phyloP scores from a whole-genome alignment of 2,113 vertebrate species.

The Edolisoma coerulescens region DNA sequence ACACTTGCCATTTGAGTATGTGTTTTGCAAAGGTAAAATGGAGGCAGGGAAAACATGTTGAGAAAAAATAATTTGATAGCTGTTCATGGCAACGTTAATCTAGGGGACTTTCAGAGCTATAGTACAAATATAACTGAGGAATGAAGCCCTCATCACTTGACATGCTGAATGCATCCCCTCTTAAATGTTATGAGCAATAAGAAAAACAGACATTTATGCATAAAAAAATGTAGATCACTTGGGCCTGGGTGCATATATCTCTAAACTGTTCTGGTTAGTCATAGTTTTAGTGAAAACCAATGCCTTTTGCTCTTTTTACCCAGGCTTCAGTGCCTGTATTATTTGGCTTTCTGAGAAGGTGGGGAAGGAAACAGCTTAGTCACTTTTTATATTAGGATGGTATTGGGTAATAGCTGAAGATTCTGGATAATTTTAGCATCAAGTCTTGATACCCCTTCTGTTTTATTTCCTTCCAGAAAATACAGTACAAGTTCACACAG shows the following conservation, averaged over 20 bases:
- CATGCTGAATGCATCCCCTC: background rate
- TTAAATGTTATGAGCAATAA: background rate
- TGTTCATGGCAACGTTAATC: background rate
- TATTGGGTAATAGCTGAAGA: background rate
- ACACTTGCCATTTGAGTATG: background rate
- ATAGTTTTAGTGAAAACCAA: background rate
- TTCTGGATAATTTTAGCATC: background rate
- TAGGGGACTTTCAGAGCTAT: background rate
- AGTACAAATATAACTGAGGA: background rate
- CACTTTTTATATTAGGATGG: background rate
- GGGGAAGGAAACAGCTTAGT: background rate
- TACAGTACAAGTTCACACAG: conserved; percentile 62
- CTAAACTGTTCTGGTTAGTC: background rate
- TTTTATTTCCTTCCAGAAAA: conserved; percentile 52
- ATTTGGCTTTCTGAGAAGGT: background rate
- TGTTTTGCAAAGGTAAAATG: background rate
- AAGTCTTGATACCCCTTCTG: background rate
- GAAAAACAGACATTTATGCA: background rate
- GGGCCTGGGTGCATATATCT: background rate
- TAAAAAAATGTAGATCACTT: background rate
- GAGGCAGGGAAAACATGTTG: background rate
- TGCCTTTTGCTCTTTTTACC: background rate
- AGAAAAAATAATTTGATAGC: background rate
- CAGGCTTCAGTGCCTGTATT: background rate
- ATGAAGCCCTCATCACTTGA: background rate